These are phyloP conservation scores for Xestoiulus laeticollis DNA, from an alignment of 2,888 invertebrate genomes.

Conservation along the genomic window DNA sequence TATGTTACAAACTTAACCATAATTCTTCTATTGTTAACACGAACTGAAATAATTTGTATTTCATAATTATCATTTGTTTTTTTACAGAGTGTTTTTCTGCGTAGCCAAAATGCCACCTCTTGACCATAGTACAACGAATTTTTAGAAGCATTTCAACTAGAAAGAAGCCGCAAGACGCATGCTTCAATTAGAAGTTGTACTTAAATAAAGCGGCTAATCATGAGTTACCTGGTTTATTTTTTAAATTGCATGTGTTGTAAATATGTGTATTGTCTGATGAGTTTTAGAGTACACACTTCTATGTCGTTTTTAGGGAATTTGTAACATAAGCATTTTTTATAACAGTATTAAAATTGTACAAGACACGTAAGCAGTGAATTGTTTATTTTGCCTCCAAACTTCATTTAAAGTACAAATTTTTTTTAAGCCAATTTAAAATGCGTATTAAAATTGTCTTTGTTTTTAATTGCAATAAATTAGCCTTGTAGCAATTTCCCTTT, in stretches of 20 bases:
- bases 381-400: not conserved
- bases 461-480: not conserved
- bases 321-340: not conserved
- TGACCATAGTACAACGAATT: conserved; percentile 14
- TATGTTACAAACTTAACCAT: too few species aligned
- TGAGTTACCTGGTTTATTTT: not conserved
- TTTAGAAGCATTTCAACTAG: not conserved
- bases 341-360: not conserved
- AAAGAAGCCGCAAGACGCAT: not conserved
- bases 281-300: not conserved
- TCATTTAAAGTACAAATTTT: not conserved
- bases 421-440: not conserved
- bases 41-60: not conserved
- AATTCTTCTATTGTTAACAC: not conserved
- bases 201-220: not conserved
- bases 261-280: not conserved
- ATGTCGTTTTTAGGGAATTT: not conserved
- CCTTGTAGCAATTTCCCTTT: not conserved
- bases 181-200: not conserved
- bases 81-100: conserved; percentile 49
- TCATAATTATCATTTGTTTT: not conserved
- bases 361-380: not conserved
- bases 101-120: conserved; percentile 52
- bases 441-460: not conserved
- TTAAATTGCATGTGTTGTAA: conserved; percentile 36